A percentile compares a stretch with the other conserved stretches of the same genome.
phyloP scores from a whole-genome alignment of 1,140 invertebrate genomes.

The Pseudomyrmex flavicornis region DNA sequence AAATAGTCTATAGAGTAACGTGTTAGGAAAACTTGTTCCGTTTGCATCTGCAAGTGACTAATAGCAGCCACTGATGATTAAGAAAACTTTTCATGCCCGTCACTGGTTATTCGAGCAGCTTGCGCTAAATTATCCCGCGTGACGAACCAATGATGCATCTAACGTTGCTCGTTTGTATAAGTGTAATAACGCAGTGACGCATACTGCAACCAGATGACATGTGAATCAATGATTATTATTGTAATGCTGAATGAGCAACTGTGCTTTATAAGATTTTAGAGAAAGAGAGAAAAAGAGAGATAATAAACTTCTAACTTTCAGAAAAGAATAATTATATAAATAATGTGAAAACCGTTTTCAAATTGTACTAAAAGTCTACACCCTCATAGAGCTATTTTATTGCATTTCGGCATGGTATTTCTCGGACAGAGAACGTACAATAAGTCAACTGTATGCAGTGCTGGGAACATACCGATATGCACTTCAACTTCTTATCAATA shows the following conservation, averaged over 20 bases:
- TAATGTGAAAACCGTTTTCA: neutral
- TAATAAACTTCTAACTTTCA: too few species aligned
- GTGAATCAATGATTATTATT: constrained; percentile 40
- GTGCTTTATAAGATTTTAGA: neutral
- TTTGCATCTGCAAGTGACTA: constrained; percentile 55
- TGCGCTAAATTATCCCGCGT: constrained; percentile 36
- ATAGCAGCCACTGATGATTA: constrained; percentile 54
- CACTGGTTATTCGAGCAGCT: constrained; percentile 43
- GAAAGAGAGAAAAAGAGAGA: neutral
- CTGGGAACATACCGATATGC: constrained; percentile 49
- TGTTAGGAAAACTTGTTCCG: constrained; percentile 32
- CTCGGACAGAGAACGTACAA: constrained; percentile 44
- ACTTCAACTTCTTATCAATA: constrained; percentile 50
- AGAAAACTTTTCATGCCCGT: constrained; percentile 46
- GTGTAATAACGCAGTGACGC: constrained; percentile 31
- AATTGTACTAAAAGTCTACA: constrained; percentile 38
- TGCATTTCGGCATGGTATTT: neutral
- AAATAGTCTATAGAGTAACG: neutral
- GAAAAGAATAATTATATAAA: neutral
- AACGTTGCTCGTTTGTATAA: constrained; percentile 40
- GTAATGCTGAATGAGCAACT: neutral
- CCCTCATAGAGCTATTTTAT: constrained; percentile 35
- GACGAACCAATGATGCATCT: constrained; percentile 50
- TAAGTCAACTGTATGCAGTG: constrained; percentile 55
- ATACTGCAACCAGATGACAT: constrained; percentile 22